Conservation (phyloP, 2,113 vertebrate genomes). For the Hydropotes inermis region DNA sequence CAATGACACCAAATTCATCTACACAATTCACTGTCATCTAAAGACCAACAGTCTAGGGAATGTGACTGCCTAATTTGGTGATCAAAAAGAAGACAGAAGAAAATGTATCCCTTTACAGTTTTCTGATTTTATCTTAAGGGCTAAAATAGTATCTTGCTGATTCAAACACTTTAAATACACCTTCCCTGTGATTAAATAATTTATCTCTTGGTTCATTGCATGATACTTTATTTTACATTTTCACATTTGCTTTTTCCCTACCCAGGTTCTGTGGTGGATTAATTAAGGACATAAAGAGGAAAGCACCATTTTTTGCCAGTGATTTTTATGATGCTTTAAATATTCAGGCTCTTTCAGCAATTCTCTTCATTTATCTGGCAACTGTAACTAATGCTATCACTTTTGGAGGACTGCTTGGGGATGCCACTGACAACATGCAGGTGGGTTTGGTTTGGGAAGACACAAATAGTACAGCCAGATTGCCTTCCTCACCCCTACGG, state of each 20-base stretch:
- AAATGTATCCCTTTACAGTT: background rate
- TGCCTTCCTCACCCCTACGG: slow-evolving; percentile 24
- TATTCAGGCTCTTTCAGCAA: slow-evolving; percentile 96
- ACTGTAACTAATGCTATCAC: slow-evolving; percentile 99
- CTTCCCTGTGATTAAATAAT: background rate
- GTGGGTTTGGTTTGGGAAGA: slow-evolving; percentile 77
- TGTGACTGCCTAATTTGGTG: background rate
- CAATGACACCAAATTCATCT: background rate
- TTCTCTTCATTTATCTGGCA: slow-evolving; percentile 97
- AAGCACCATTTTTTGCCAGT: slow-evolving; percentile 93
- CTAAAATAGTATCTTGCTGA: background rate
- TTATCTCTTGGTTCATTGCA: background rate
- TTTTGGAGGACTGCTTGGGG: slow-evolving; percentile 96
- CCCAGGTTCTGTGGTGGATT: slow-evolving; percentile 96
- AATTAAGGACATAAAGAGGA: slow-evolving; percentile 96
- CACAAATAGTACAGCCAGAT: slow-evolving; percentile 1
- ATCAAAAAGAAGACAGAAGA: background rate
- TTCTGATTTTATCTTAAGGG: slow-evolving; percentile 6
- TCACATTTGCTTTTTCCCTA: slow-evolving; percentile 47
- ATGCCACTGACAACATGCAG: slow-evolving; percentile 99
- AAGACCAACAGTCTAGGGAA: background rate
- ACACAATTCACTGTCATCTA: background rate
- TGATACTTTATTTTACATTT: background rate
- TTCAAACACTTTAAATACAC: background rate
- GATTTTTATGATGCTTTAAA: slow-evolving; percentile 95